Evolutionary conservation across 2,888 invertebrate genomes (phyloP).

Genomic region (Sinohyriopsis cumingii): DNA sequence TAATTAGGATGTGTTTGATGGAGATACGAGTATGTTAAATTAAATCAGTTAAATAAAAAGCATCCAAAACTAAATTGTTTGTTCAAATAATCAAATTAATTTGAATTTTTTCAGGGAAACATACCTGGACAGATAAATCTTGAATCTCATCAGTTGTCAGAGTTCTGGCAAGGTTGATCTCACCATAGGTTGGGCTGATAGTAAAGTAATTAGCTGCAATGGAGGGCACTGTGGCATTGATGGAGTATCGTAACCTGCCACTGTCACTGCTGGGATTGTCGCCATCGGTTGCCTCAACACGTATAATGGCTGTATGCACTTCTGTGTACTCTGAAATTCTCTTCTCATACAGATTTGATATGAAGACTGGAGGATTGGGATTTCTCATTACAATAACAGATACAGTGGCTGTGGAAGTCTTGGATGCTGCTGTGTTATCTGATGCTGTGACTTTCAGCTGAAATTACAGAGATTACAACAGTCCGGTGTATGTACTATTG

Average conservation of each 20-base stretch:
- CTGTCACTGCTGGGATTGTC: slow-evolving; percentile 34
- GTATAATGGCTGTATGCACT: slow-evolving; percentile 11
- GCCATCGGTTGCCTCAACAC: slow-evolving; percentile 35
- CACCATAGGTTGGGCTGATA: slow-evolving; percentile 43
- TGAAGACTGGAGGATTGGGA: slow-evolving; percentile 43
- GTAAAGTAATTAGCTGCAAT: slow-evolving; percentile 32
- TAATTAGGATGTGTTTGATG: no score
- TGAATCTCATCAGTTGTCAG: slow-evolving; percentile 15
- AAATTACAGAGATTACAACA: slow-evolving; percentile 9
- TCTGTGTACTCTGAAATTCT: slow-evolving; percentile 41
- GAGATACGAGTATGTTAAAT: no score
- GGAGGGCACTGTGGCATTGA: slow-evolving; percentile 13
- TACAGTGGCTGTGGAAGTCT: slow-evolving; percentile 33
- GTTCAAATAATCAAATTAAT: no score
- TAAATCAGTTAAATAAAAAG: no score
- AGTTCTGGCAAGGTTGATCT: slow-evolving; percentile 36
- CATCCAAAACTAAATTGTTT: no score
- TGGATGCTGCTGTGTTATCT: slow-evolving; percentile 33
- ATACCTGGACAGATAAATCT: background rate
- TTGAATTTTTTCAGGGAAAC: background rate
- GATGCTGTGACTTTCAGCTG: slow-evolving; percentile 43
- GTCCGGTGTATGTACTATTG: background rate
- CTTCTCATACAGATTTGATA: slow-evolving; percentile 16
- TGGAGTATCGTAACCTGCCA: slow-evolving; percentile 32
- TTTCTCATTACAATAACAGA: slow-evolving; percentile 48